Evolutionary conservation across 1,140 invertebrate genomes (phyloP).

Genomic region (Hylaeus anthracinus): DNA sequence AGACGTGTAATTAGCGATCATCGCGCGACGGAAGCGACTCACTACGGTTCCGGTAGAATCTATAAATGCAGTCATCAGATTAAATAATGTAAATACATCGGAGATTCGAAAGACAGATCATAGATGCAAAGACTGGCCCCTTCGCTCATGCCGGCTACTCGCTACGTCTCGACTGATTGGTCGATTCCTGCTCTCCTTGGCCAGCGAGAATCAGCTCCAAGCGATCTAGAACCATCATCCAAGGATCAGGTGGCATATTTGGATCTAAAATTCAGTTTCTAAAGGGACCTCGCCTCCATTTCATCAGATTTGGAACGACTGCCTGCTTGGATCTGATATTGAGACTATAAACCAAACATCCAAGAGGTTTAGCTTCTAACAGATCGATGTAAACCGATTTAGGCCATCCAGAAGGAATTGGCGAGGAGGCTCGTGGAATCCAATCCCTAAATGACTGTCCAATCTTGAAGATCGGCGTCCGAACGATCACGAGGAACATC

Average conservation of each 20-base stretch:
- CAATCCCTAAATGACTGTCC: background rate
- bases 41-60: conserved; percentile 33
- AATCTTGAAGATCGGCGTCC: conserved; percentile 5
- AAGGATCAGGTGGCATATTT: background rate
- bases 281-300: too few species aligned
- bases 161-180: conserved; percentile 63
- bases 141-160: conserved; percentile 79
- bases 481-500: conserved; percentile 32
- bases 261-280: too few species aligned
- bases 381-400: background rate
- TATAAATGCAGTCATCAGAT: conserved; percentile 59
- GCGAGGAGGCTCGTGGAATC: background rate
- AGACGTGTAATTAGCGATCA: conserved; percentile 23
- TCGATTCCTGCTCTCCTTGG: conserved; percentile 32
- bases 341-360: background rate
- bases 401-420: background rate
- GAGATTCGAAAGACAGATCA: conserved; percentile 79
- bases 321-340: background rate
- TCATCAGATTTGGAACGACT: too few species aligned
- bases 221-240: background rate
- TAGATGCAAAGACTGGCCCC: conserved; percentile 80
- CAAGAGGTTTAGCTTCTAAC: background rate
- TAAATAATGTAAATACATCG: conserved; percentile 59
- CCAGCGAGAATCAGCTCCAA: conserved; percentile 6
- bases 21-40: conserved; percentile 7